A percentile compares a stretch with the other conserved stretches of the same genome.
These are phyloP conservation scores for Lophotis ruficrista DNA, from an alignment of 2,113 vertebrate species.

Conservation along the genomic window DNA sequence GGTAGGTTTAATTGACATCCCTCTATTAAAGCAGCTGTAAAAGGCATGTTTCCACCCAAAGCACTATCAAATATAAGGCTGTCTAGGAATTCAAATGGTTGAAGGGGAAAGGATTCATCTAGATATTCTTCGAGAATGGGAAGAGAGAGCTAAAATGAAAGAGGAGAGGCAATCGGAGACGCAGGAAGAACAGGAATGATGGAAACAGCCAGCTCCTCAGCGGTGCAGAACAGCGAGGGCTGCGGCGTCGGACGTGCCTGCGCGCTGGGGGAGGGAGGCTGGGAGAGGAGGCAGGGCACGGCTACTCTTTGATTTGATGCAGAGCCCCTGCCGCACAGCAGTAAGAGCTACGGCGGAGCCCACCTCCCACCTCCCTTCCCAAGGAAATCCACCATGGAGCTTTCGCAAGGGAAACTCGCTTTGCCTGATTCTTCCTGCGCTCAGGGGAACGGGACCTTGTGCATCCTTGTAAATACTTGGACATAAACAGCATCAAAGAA, in stretches of 20 bases:
- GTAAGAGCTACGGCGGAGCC: not conserved
- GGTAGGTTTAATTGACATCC: not conserved
- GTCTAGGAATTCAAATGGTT: rapidly evolving
- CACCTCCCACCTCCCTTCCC: not conserved
- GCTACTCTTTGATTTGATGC: not conserved
- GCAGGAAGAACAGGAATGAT: not conserved
- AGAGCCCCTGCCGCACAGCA: not conserved
- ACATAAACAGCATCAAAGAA: not conserved
- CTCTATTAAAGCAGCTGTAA: not conserved
- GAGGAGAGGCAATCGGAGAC: not conserved
- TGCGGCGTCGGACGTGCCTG: not conserved
- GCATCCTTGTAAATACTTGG: not conserved
- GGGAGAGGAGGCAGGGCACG: not conserved
- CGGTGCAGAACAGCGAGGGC: not conserved
- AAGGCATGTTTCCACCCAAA: not conserved
- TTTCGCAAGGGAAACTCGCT: not conserved
- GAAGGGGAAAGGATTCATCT: not conserved
- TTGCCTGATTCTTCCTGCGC: rapidly evolving
- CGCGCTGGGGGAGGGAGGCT: not conserved
- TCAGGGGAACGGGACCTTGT: not conserved
- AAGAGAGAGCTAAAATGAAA: not conserved
- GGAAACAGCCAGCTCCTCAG: not conserved
- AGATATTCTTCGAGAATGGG: rapidly evolving
- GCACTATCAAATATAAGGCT: not conserved
- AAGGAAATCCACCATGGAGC: not conserved